Percentiles rank a stretch among this genome's conserved stretches.
Evolutionary conservation across 2,888 invertebrate species (phyloP).

Genomic region (Mesoligia furuncula): DNA sequence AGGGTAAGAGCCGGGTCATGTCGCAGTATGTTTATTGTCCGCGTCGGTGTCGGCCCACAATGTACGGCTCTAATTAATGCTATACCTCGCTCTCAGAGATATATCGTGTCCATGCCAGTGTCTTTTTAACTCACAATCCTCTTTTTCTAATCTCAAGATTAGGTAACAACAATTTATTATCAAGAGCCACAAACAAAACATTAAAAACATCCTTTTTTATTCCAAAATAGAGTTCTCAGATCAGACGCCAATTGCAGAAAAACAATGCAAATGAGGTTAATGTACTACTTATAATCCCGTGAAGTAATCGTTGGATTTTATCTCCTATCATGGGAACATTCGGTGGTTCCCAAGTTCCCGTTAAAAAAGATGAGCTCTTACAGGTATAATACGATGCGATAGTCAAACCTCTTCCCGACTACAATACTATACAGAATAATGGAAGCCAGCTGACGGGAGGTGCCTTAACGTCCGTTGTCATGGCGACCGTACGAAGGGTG

Average conservation of each 20-base stretch:
- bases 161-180: constrained; percentile 60
- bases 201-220: constrained; percentile 64
- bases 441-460: constrained; percentile 90
- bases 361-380: constrained; percentile 79
- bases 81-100: constrained; percentile 79
- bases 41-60: constrained; percentile 81
- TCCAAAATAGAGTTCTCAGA: constrained; percentile 70
- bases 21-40: constrained; percentile 86
- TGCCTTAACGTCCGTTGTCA: constrained; percentile 87
- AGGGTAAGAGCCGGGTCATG: constrained; percentile 86
- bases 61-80: constrained; percentile 87
- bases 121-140: constrained; percentile 75
- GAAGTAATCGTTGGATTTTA: constrained; percentile 76
- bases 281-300: constrained; percentile 72
- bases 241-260: constrained; percentile 71
- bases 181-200: constrained; percentile 59
- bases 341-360: constrained; percentile 74
- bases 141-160: constrained; percentile 72
- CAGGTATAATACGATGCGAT: constrained; percentile 80
- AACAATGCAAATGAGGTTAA: constrained; percentile 78
- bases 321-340: constrained; percentile 78
- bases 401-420: constrained; percentile 81
- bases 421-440: constrained; percentile 86
- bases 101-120: constrained; percentile 77
- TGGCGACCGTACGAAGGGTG: constrained; percentile 88